Conservation (phyloP, 2,797 vertebrate species). For the Micropoecilia bifurca region DNA sequence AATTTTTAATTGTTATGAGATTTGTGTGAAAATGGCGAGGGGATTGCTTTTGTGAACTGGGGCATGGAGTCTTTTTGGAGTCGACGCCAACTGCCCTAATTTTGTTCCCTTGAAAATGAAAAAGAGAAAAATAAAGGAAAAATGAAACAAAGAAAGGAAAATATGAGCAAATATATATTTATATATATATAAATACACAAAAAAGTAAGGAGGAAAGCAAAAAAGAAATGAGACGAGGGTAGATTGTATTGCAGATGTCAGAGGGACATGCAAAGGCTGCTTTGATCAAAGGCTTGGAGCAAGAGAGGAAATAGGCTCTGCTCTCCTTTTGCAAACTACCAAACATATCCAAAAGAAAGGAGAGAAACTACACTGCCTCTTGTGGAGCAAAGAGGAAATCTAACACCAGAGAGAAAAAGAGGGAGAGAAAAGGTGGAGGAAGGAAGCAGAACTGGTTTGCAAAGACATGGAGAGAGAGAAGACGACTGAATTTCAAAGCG, state of each 20-base stretch:
- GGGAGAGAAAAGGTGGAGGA: constrained; percentile 44
- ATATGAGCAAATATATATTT: constrained; percentile 47
- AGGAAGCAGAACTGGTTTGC: constrained; percentile 47
- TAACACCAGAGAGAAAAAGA: constrained; percentile 66
- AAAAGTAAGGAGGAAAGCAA: constrained; percentile 61
- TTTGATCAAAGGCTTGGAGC: constrained; percentile 66
- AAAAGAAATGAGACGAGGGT: constrained; percentile 59
- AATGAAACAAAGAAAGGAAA: constrained; percentile 67
- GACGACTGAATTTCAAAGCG: constrained; percentile 54
- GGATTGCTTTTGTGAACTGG: constrained; percentile 75
- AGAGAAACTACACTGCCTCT: constrained; percentile 72
- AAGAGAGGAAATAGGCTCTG: constrained; percentile 70
- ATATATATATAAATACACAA: constrained; percentile 14
- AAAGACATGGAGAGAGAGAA: constrained; percentile 56
- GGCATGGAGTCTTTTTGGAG: constrained; percentile 80
- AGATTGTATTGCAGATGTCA: constrained; percentile 64
- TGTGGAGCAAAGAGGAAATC: constrained; percentile 71
- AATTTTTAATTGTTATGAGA: constrained; percentile 75
- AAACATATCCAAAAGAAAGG: constrained; percentile 64
- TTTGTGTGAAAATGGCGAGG: constrained; percentile 73
- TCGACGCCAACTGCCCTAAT: constrained; percentile 86
- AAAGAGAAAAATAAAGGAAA: constrained; percentile 61
- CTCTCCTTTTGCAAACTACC: constrained; percentile 57
- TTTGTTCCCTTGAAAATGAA: constrained; percentile 77
- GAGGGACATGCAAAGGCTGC: constrained; percentile 75